Base-by-base conservation (phyloP, 2,113 vertebrate genomes). In the Corvus hawaiiensis region DNA sequence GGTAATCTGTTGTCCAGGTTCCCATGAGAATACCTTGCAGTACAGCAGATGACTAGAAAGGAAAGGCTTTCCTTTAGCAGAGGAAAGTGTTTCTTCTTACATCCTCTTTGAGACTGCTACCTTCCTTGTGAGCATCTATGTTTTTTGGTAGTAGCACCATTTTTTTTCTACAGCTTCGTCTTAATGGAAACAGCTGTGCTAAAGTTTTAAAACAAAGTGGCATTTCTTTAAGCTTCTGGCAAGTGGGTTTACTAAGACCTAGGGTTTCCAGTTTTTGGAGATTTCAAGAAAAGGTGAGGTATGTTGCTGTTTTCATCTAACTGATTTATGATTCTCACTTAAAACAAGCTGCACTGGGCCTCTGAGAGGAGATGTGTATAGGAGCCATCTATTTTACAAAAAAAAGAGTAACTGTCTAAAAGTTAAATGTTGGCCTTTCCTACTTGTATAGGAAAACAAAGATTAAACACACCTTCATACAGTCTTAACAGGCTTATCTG, bases 341-440 rank as follows among this genome's bases (percentile, higher is more conserved):
- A 46, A 62, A 74, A 56, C 22, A 46, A 75, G 11, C 33, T 75
- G 7, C 17, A 32, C 21, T 0, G 0, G 59, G 2, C 8, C 11
- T 63, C 44, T 71, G 35, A 30, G 20, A 89, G 13, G 32, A 71
- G 43, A 44, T 63, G 6, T 59, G 33, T 90, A 62, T 4, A 64
- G 35, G 9, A 44, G 7, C n/a, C 68, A 7, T 55, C 14, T 66
- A 3, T 59, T 90, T 64, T 52, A 23, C 10, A 28, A 27, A 78
- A 33, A 44, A 52, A 44, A 35, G 12, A 37, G 4, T 5, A 84
- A 20, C 8, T 26, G 8, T 79, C 7, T 66, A 4, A 51, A 84
- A 77, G 27, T 75, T 76, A n/a, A 75, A 54, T 30, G 41, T 64
- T 55, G 30, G 43, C 16, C 14, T 26, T 71, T 75, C 12, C 39